A percentile compares a stretch with the other conserved stretches of the same genome.
phyloP scores from a whole-genome alignment of 1,140 invertebrate genomes.

The Lordiphosa mommai region DNA sequence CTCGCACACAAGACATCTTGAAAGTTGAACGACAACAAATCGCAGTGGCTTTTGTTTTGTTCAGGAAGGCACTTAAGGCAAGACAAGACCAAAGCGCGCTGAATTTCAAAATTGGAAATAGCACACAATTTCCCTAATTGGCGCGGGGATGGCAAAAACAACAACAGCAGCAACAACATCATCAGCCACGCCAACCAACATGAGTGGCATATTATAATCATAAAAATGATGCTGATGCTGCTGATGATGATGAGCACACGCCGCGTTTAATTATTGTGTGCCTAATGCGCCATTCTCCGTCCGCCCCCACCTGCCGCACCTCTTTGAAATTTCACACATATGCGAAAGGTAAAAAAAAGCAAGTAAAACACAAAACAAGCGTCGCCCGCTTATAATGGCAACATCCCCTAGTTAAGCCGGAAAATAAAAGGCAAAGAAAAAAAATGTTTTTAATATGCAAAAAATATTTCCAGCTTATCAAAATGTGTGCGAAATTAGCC shows the following conservation, averaged over 20 bases:
- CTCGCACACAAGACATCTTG: conserved; percentile 31
- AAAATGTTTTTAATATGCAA: conserved; percentile 68
- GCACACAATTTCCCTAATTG: conserved; percentile 79
- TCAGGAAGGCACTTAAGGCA: conserved; percentile 54
- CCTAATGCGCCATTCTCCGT: conserved; percentile 35
- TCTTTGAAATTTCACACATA: conserved; percentile 56
- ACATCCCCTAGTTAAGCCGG: not conserved
- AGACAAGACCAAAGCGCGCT: conserved; percentile 40
- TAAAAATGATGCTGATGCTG: conserved; percentile 40
- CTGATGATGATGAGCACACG: conserved; percentile 61
- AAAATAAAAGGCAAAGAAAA: conserved; percentile 6
- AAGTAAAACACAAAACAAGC: conserved; percentile 39
- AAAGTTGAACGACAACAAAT: conserved; percentile 60
- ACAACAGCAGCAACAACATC: conserved; percentile 10
- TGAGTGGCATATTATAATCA: conserved; percentile 51
- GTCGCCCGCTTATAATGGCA: conserved; percentile 59
- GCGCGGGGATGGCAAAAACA: conserved; percentile 34
- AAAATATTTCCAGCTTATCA: conserved; percentile 50
- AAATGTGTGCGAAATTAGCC: conserved; percentile 72
- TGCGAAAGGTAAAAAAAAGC: conserved; percentile 23
- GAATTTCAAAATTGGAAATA: conserved; percentile 74
- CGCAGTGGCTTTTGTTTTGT: conserved; percentile 34
- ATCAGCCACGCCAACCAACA: not conserved
- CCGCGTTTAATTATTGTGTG: conserved; percentile 61
- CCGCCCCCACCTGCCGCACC: conserved; percentile 16